These are phyloP conservation scores for Smittia aterrima DNA, from an alignment of 2,888 invertebrate species.

Conservation along the genomic window DNA sequence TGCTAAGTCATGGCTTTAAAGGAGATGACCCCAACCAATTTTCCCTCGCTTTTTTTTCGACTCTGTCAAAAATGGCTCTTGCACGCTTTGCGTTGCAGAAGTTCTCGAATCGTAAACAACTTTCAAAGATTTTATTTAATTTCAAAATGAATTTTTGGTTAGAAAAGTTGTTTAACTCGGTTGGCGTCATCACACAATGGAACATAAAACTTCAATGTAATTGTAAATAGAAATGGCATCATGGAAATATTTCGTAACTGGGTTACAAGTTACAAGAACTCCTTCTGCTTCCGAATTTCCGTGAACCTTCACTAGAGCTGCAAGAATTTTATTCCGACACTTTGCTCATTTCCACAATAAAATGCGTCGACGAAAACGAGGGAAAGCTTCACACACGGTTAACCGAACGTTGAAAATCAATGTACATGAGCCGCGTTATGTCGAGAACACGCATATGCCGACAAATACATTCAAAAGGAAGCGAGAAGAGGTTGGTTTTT, in stretches of 20 bases:
- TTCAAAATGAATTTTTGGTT: not conserved
- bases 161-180: constrained; percentile 39
- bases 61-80: too few species aligned
- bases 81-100: too few species aligned
- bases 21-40: not conserved
- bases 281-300: too few species aligned
- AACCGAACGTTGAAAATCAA: constrained; percentile 1
- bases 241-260: not conserved
- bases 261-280: too few species aligned
- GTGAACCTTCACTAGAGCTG: too few species aligned
- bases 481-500: not conserved
- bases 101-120: not conserved
- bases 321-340: too few species aligned
- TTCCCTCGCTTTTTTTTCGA: constrained; percentile 16
- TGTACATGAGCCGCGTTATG: constrained; percentile 6
- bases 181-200: constrained; percentile 31
- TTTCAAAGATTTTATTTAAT: not conserved
- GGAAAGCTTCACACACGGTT: not conserved
- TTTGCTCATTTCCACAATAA: not conserved
- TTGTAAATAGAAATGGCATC: not conserved
- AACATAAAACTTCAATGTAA: constrained; percentile 18
- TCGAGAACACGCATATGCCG: constrained; percentile 30
- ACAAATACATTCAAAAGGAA: constrained; percentile 5
- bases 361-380: not conserved
- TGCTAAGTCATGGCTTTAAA: not conserved